These are phyloP conservation scores for Junonia oenone DNA, from an alignment of 2,888 invertebrate species.

Conservation along the genomic window DNA sequence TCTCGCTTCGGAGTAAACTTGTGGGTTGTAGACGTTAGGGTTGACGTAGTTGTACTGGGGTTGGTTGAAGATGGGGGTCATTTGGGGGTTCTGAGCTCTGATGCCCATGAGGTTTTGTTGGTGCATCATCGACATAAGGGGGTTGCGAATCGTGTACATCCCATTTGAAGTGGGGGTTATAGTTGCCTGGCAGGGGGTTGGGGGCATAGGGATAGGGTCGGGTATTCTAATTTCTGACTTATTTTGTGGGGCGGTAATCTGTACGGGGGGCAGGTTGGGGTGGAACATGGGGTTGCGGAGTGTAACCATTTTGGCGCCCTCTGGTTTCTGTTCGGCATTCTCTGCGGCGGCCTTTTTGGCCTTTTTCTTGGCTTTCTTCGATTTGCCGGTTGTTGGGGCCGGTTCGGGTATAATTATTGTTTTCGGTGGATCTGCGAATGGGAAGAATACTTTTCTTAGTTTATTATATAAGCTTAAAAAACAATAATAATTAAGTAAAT, in stretches of 20 bases:
- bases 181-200: slow-evolving; percentile 68
- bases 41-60: slow-evolving; percentile 55
- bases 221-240: slow-evolving; percentile 63
- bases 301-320: slow-evolving; percentile 84
- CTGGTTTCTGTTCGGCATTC: slow-evolving; percentile 40
- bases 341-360: slow-evolving; percentile 54
- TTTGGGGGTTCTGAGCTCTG: slow-evolving; percentile 40
- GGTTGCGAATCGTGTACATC: slow-evolving; percentile 92
- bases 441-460: not conserved
- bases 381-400: slow-evolving; percentile 48
- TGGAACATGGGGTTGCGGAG: slow-evolving; percentile 89
- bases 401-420: slow-evolving; percentile 47
- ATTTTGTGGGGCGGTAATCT: slow-evolving; percentile 48
- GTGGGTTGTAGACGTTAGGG: slow-evolving; percentile 46
- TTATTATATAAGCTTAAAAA: too few species aligned
- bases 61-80: slow-evolving; percentile 41
- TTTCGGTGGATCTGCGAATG: slow-evolving; percentile 56
- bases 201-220: slow-evolving; percentile 71
- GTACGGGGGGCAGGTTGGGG: slow-evolving; percentile 68
- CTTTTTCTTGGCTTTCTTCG: slow-evolving; percentile 71
- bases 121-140: slow-evolving; percentile 79
- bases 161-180: slow-evolving; percentile 80
- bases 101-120: slow-evolving; percentile 60
- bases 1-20: slow-evolving; percentile 31
- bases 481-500: too few species aligned